Evolutionary conservation across 2,888 invertebrate genomes (phyloP).

Genomic region (Thera obeliscata): DNA sequence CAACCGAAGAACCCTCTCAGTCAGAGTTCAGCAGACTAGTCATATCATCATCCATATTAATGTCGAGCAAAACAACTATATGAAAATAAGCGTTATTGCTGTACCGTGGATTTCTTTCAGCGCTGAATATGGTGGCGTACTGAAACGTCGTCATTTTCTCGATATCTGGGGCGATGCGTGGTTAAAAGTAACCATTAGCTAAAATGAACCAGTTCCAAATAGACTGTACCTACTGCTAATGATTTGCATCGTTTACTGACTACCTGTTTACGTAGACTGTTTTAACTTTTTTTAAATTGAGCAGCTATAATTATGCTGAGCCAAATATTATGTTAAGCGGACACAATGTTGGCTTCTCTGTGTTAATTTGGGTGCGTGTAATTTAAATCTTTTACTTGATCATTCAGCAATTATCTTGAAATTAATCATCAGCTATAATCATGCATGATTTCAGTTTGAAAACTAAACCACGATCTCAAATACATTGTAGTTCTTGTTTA

Average conservation of each 20-base stretch:
- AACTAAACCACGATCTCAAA: constrained; percentile 6
- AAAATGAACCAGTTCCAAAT: not conserved
- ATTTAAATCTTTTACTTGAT: too few relatives aligned
- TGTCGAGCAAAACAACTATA: too few relatives aligned
- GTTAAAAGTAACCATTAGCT: not conserved
- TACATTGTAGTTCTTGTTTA: constrained; percentile 15
- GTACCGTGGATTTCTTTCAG: too few relatives aligned
- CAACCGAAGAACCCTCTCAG: not conserved
- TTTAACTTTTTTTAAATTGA: not conserved
- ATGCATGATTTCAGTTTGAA: not conserved
- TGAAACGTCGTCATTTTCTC: not conserved
- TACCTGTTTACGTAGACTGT: not conserved
- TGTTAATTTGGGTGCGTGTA: too few relatives aligned
- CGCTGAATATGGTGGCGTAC: not conserved
- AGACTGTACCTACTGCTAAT: not conserved
- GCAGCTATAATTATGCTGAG: not conserved
- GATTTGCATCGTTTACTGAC: not conserved
- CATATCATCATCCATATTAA: too few relatives aligned
- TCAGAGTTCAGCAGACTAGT: too few relatives aligned
- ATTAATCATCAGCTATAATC: not conserved
- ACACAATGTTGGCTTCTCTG: not conserved
- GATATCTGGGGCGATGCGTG: not conserved
- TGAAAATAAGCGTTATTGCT: too few relatives aligned
- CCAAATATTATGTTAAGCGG: not conserved
- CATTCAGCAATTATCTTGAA: not conserved